Base-by-base conservation (phyloP, 1,140 invertebrate species). In the Pygmarrhopalites habei region DNA sequence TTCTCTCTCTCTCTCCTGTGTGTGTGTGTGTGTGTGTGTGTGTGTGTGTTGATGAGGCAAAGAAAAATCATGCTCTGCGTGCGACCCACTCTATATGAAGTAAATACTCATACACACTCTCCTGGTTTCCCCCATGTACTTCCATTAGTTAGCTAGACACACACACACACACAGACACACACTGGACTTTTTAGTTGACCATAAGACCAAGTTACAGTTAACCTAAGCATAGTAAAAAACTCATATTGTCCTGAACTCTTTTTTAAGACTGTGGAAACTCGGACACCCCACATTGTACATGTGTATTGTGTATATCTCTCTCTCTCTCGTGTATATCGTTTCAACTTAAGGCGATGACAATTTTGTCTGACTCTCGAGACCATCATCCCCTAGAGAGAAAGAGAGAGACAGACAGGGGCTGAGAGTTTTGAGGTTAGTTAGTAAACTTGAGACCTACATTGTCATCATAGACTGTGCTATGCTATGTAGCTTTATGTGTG, bases 241-340 rank as follows among this genome's bases (percentile, higher is more conserved):
- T 23, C 35, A 43, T 49, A 53, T 53, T 52, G 44, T 53, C 28
- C 49, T 52, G 28, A 52, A 53, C 51, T 61, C 30, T 52, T 47
- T 61, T 61, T 51, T 53, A 52, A 52, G 49, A 52, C 41, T 61
- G 49, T 61, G 59, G 59, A 51, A 61, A 61, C 59, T 61, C 59
- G 59, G 59, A 61, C 59, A 61, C 59, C 58, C 32, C 43, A 43
- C 32, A 7, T 35, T n/a, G 5, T 35, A 35, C 32, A 35, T 35
- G 15, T 35, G 15, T 35, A 35, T 35, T 35, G n/a, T n/a, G n/a
- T 35, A 35, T 15, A 7, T 35, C 32, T 35, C 32, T 5, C 15
- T 35, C 32, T 15, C 15, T 7, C 32, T 35, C 32, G 15, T 35
- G n/a, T n/a, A n/a, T 39, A 41, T 43, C 23, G 57, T 58, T 39